phyloP scores from a whole-genome alignment of 2,888 invertebrate species.

The Cerastis leucographa region DNA sequence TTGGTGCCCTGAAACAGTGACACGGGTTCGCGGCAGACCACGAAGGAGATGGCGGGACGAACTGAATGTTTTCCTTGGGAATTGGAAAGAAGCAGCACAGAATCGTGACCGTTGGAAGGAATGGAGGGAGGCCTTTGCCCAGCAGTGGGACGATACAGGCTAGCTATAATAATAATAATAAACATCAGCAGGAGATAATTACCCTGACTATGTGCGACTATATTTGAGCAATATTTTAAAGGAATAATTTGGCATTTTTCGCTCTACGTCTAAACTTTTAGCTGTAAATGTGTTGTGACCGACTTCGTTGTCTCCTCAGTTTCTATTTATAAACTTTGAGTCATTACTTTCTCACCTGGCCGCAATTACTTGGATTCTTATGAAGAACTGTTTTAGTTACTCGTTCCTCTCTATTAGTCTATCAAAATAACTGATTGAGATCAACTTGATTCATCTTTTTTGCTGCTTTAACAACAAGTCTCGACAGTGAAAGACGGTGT shows the following conservation, averaged over 20 bases:
- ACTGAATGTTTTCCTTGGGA: too few relatives aligned
- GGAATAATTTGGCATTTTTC: not conserved
- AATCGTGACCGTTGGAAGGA: too few relatives aligned
- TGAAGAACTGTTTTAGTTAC: not conserved
- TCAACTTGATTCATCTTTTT: not conserved
- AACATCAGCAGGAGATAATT: not conserved
- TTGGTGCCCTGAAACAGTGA: too few relatives aligned
- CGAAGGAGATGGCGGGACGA: too few relatives aligned
- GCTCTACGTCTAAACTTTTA: not conserved
- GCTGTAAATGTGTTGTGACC: slow-evolving; percentile 9
- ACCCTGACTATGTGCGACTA: not conserved
- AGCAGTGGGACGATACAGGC: too few relatives aligned
- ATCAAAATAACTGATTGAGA: not conserved
- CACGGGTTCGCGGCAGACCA: too few relatives aligned
- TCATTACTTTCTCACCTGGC: slow-evolving; percentile 22
- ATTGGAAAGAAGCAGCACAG: too few relatives aligned
- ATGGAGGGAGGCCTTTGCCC: too few relatives aligned
- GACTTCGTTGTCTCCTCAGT: not conserved
- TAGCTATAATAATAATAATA: too few relatives aligned
- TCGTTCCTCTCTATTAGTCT: not conserved
- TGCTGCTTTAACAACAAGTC: not conserved
- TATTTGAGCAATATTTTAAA: not conserved
- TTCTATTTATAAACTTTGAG: slow-evolving; percentile 35
- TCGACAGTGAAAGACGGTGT: not conserved
- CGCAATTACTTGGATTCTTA: slow-evolving; percentile 6